Percentiles rank a stretch among this genome's conserved stretches.
These are phyloP conservation scores for Catagonus wagneri DNA, from an alignment of 2,113 vertebrate genomes.

Conservation along the genomic window DNA sequence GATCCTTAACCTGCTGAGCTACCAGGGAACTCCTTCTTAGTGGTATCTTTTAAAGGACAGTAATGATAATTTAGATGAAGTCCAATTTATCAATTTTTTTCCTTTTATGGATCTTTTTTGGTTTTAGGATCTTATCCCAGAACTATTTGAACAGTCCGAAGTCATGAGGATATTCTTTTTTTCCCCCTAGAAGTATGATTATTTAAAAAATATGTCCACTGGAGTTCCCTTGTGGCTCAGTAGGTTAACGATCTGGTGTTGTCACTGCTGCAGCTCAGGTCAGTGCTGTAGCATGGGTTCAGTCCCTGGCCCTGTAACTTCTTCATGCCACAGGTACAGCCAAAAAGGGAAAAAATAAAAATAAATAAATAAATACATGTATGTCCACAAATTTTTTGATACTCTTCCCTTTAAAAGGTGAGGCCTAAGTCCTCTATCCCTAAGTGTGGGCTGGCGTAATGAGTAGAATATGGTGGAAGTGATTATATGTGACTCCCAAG, in stretches of 20 bases:
- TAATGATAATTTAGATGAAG: background rate
- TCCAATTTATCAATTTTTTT: background rate
- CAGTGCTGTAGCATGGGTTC: too few relatives aligned
- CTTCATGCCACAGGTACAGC: too few relatives aligned
- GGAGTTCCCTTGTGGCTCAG: too few relatives aligned
- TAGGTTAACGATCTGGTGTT: too few relatives aligned
- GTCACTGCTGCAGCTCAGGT: too few relatives aligned
- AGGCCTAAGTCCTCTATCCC: background rate
- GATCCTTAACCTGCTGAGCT: too few relatives aligned
- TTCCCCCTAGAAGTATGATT: background rate
- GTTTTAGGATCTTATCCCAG: background rate
- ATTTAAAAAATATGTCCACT: background rate
- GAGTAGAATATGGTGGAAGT: background rate
- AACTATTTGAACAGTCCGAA: background rate
- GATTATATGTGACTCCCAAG: background rate
- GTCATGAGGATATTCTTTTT: background rate
- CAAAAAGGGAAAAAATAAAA: too few relatives aligned
- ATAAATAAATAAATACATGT: too few relatives aligned
- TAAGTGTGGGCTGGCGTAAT: background rate
- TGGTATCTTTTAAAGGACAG: background rate
- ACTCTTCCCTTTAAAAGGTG: background rate
- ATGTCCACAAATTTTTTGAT: background rate
- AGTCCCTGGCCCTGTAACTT: too few relatives aligned
- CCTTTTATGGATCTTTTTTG: background rate
- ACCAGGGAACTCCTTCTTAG: background rate